Evolutionary conservation across 2,797 vertebrate species (phyloP).

Genomic region (Pelochelys cantorii): DNA sequence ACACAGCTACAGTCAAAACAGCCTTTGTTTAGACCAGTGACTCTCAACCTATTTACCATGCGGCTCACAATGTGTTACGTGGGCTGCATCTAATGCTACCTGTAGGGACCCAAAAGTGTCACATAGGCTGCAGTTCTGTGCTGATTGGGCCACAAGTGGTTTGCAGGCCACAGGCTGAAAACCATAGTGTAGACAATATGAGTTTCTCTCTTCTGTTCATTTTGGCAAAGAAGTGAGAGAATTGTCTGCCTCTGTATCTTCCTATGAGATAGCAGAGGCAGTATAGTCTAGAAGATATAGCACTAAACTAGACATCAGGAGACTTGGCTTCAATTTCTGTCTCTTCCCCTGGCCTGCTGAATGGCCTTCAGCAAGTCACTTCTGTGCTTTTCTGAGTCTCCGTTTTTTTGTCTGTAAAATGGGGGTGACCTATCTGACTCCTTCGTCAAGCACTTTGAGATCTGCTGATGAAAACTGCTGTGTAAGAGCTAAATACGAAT

Average conservation of each 20-base stretch:
- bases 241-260: not conserved
- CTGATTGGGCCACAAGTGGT: no score
- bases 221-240: not conserved
- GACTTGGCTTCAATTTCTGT: not conserved
- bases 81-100: no score
- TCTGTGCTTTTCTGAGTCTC: not conserved
- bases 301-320: not conserved
- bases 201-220: not conserved
- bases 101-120: no score
- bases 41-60: no score
- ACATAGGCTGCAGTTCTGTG: no score
- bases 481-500: not conserved
- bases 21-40: not conserved
- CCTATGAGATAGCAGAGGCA: not conserved
- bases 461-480: not conserved
- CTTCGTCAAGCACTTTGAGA: not conserved
- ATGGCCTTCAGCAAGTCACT: not conserved
- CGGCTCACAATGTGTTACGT: no score
- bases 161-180: no score
- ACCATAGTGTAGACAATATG: not conserved
- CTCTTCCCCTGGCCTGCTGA: not conserved
- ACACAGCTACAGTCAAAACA: not conserved
- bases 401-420: not conserved
- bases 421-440: not conserved
- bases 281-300: not conserved